A percentile compares a stretch with the other conserved stretches of the same genome.
phyloP scores from a whole-genome alignment of 2,113 vertebrate species.

The Leucosticte australis region DNA sequence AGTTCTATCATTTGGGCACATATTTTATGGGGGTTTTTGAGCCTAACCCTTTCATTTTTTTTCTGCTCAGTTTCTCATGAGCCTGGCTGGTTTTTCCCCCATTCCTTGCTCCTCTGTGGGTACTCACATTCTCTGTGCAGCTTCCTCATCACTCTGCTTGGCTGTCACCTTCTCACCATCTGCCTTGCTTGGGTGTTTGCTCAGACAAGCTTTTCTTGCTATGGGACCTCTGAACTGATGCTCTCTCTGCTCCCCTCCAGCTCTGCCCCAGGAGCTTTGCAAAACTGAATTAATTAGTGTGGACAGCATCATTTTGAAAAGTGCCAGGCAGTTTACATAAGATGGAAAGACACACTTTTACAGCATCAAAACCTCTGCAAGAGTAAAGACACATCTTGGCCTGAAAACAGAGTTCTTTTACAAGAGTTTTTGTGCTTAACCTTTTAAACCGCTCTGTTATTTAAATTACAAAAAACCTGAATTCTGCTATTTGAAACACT shows the following conservation, averaged over 20 bases:
- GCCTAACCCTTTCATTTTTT: neutral
- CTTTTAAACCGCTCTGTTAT: neutral
- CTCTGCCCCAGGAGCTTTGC: neutral
- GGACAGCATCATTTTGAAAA: neutral
- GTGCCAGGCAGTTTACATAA: neutral
- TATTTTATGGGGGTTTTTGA: neutral
- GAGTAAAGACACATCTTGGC: neutral
- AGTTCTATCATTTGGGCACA: neutral
- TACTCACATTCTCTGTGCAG: neutral
- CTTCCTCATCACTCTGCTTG: neutral
- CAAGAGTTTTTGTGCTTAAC: neutral
- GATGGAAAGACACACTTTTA: neutral
- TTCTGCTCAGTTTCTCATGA: neutral
- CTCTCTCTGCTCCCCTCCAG: neutral
- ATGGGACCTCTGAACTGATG: neutral
- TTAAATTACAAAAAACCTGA: neutral
- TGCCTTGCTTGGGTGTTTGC: neutral
- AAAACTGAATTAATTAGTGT: neutral
- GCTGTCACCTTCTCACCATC: neutral
- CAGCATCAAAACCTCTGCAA: neutral
- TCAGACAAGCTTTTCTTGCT: conserved; percentile 24
- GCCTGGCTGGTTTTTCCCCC: neutral
- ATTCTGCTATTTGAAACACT: neutral
- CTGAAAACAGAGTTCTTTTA: neutral
- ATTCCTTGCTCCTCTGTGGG: neutral